Base-by-base conservation (phyloP, 2,888 invertebrate genomes). In the Macrophya alboannulata region DNA sequence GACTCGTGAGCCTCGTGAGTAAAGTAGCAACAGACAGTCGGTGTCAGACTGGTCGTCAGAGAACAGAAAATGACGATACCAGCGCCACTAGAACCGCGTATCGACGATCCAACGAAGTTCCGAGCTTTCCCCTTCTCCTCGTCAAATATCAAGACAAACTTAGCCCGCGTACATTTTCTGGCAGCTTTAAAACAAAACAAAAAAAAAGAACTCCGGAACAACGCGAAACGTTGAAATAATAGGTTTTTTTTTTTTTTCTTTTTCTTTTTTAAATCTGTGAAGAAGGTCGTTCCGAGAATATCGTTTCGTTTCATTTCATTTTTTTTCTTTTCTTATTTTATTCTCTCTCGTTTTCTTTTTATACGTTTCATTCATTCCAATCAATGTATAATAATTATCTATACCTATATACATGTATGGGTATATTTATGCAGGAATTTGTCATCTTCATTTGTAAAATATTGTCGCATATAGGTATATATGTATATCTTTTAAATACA, bases 1-100 rank as follows among this genome's bases (percentile, higher is more conserved):
- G 1, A 68, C 68, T 83, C 68, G 83, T 71, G 83, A 71, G 68
- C 51, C 68, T 83, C 68, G 83, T 71, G 83, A 71, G 68, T 48
- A 48, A 83, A 83, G 83, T 83, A 83, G 83, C 68, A 48, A 85
- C 72, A 68, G 79, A 79, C 85, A 59, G 62, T 45, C 77, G 51
- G 37, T 76, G 85, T 76, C 77, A 62, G 62, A 77, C 77, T 79
- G 77, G 45, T 65, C 65, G 45, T 25, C 37, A 55, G 48, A 72
- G 4, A 21, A 31, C 37, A 55, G 48, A 72, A 4, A 37, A 31
- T 31, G 55, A n/a, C 85, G 85, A 43, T 17, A 43, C 37, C 8
- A 62, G 79, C 85, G 85, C 85, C 85, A 40, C 85, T 21, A 43
- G 77, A 55, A n/a, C 40, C 40, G 40, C 51, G 59, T 37, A 17